Percentiles rank a stretch among this genome's conserved stretches.
Evolutionary conservation across 2,888 invertebrate species (phyloP).

Genomic region (Dryobotodes eremita): DNA sequence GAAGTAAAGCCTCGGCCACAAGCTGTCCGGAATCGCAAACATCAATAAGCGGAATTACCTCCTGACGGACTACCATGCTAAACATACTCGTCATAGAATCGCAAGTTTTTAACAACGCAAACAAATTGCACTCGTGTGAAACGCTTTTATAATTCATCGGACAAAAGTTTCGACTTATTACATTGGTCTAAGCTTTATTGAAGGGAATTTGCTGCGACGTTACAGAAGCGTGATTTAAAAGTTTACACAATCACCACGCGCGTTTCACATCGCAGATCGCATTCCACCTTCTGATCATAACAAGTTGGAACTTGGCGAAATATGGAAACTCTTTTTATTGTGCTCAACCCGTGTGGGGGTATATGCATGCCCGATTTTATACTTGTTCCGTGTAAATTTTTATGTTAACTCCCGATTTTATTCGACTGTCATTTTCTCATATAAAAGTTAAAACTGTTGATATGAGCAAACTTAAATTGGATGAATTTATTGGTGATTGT

Average conservation of each 20-base stretch:
- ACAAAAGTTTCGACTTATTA: slow-evolving; percentile 61
- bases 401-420: slow-evolving; percentile 76
- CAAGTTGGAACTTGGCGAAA: slow-evolving; percentile 82
- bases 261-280: slow-evolving; percentile 72
- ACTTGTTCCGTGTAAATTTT: slow-evolving; percentile 80
- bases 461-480: slow-evolving; percentile 76
- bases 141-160: slow-evolving; percentile 46
- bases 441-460: slow-evolving; percentile 75
- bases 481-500: slow-evolving; percentile 71
- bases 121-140: slow-evolving; percentile 39
- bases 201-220: slow-evolving; percentile 61
- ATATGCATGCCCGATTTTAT: slow-evolving; percentile 77
- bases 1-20: slow-evolving; percentile 66
- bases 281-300: slow-evolving; percentile 81
- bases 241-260: slow-evolving; percentile 78
- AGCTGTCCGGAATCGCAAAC: slow-evolving; percentile 50
- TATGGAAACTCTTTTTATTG: slow-evolving; percentile 84
- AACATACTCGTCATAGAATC: slow-evolving; percentile 15
- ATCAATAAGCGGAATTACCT: slow-evolving; percentile 41
- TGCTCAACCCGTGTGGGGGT: slow-evolving; percentile 65
- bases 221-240: slow-evolving; percentile 76
- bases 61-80: slow-evolving; percentile 19
- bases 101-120: slow-evolving; percentile 14
- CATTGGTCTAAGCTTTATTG: slow-evolving; percentile 74
- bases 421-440: slow-evolving; percentile 75